Base-by-base conservation (phyloP, 1,140 invertebrate species). In the Drosophila kurseongensis region DNA sequence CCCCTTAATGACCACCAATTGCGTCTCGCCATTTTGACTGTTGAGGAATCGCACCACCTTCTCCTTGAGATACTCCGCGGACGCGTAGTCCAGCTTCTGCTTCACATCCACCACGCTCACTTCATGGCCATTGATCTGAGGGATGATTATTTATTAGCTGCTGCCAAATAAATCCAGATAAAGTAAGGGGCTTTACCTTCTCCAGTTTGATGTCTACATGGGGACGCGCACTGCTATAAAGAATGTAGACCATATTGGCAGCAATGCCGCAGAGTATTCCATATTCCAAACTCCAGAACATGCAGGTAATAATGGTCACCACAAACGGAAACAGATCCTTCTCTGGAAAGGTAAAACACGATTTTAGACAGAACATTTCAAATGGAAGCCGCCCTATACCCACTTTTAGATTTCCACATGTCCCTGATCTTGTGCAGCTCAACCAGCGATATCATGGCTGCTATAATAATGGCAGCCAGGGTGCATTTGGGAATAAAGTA, bases 371-470 rank as follows among this genome's bases (percentile, higher is more conserved):
- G 8, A 16, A 2, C 23, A 4, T 23, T 23, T 0, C 23, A 8
- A 0, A 8, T 2, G n/a, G 4, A 0, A 35, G 9, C 0, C 1
- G 10, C 1, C 41, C 0, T 2, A 1, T 8, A 92, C 94, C 94
- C 93, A 97, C 96, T 97, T 93, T 97, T 97, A 7, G 96, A 96
- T 78, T 93, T 94, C 97, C 97, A 98, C 54, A 98, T 95, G 6
- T 96, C 93, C 16, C 93, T 92, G 55, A 97, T 95, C 41, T 95
- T 95, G 57, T 95, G 94, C 82, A 96, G 94, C 76, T 98, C 97
- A 50, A 97, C 93, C 94, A 97, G 95, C 80, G 96, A 96, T 74
- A 97, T 95, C 94, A 97, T 97, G 10, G 96, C 96, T 10, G 95
- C 94, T 58, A 97, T 95, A 38, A 97, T 96, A 35, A 97, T 95